Conservation (phyloP, 2,113 vertebrate genomes). For the Toxostoma redivivum region DNA sequence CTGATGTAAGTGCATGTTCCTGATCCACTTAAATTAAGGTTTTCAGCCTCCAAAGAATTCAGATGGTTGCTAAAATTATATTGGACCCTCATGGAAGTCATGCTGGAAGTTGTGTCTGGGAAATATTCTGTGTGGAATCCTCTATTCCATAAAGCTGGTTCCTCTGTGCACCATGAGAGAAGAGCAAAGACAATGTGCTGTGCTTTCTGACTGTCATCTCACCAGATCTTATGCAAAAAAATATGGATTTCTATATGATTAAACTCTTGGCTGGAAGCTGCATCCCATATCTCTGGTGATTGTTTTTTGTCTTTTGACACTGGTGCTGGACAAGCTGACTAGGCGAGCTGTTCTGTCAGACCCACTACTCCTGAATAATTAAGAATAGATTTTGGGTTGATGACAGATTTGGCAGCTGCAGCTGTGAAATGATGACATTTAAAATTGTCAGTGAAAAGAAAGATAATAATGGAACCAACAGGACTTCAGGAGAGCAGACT, state of each 20-base stretch:
- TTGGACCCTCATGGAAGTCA: neutral
- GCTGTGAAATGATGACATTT: neutral
- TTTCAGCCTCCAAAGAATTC: neutral
- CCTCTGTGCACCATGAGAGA: neutral
- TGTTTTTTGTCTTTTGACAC: neutral
- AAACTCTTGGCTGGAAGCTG: neutral
- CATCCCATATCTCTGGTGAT: neutral
- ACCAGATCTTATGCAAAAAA: neutral
- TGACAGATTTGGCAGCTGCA: neutral
- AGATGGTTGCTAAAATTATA: neutral
- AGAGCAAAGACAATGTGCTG: neutral
- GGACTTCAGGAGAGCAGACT: neutral
- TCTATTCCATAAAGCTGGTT: neutral
- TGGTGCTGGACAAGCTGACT: neutral
- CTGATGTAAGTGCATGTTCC: neutral
- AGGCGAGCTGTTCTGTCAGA: neutral
- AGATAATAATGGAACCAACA: neutral
- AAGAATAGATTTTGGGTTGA: neutral
- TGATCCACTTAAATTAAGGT: neutral
- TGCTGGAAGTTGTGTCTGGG: neutral
- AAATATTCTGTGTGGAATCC: neutral
- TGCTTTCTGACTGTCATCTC: neutral
- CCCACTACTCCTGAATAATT: neutral
- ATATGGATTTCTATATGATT: neutral
- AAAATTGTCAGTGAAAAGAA: neutral